These are phyloP conservation scores for Prorops nasuta DNA, from an alignment of 1,140 invertebrate genomes.

Conservation along the genomic window DNA sequence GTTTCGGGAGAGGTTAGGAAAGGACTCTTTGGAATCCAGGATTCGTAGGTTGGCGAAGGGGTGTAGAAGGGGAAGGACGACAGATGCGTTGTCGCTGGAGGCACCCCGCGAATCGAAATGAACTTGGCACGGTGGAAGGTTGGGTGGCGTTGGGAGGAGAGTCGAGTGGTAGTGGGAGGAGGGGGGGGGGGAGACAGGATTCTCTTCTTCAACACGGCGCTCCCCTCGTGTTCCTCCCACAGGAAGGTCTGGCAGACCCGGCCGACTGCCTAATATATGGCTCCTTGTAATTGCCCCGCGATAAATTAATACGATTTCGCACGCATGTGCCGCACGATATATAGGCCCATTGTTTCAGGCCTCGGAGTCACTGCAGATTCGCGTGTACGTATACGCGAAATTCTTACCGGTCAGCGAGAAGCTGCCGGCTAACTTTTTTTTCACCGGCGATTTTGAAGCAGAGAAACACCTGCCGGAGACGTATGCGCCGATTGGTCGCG, in stretches of 20 bases:
- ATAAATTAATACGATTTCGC: slow-evolving; percentile 53
- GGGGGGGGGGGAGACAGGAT: too few species aligned
- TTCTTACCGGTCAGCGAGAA: background rate
- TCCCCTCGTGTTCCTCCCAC: slow-evolving; percentile 1
- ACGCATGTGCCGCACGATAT: slow-evolving; percentile 49
- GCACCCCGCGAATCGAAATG: slow-evolving; percentile 28
- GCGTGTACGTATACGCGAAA: background rate
- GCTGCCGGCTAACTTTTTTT: background rate
- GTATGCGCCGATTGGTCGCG: background rate
- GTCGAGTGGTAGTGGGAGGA: too few species aligned
- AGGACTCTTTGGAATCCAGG: too few species aligned
- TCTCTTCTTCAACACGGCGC: background rate
- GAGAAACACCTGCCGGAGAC: background rate
- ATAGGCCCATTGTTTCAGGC: slow-evolving; percentile 42
- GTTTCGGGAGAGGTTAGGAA: too few species aligned
- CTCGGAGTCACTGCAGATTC: slow-evolving; percentile 10
- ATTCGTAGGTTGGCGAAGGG: too few species aligned
- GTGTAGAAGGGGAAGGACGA: slow-evolving; percentile 5
- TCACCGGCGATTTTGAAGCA: background rate
- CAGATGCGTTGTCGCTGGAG: slow-evolving; percentile 26
- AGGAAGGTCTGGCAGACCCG: slow-evolving; percentile 12
- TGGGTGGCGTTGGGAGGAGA: too few species aligned
- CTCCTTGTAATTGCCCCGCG: slow-evolving; percentile 47
- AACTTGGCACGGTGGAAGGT: too few species aligned
- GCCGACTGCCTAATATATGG: slow-evolving; percentile 38